These are phyloP conservation scores for Paedocypris micromegethes DNA, from an alignment of 2,797 vertebrate genomes.

Conservation along the genomic window DNA sequence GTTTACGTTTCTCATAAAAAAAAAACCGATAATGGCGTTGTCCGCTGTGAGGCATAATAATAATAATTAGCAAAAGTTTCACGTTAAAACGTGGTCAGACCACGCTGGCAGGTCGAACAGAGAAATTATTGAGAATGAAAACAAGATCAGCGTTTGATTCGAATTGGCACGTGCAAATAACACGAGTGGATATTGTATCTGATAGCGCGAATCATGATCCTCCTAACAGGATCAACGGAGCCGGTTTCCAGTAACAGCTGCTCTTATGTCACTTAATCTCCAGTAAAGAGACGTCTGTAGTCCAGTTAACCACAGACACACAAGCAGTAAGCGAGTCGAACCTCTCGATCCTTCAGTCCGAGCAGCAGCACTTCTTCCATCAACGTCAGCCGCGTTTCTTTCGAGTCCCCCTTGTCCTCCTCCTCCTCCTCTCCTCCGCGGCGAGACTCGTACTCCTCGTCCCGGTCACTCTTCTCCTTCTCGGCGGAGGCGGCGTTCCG, in stretches of 20 bases:
- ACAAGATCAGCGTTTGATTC: too few relatives aligned
- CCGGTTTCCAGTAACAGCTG: neutral
- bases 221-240: neutral
- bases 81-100: too few relatives aligned
- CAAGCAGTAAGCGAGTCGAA: constrained; percentile 49
- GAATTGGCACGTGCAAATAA: too few relatives aligned
- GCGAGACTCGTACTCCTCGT: constrained; percentile 75
- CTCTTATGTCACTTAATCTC: constrained; percentile 6
- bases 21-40: too few relatives aligned
- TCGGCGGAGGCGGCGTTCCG: constrained; percentile 77
- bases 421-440: constrained; percentile 82
- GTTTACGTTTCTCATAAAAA: too few relatives aligned
- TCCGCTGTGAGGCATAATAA: too few relatives aligned
- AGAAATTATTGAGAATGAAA: too few relatives aligned
- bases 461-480: constrained; percentile 74
- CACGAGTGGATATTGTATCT: too few relatives aligned
- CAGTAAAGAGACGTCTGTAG: constrained; percentile 6
- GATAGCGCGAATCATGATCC: neutral
- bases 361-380: constrained; percentile 95
- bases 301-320: constrained; percentile 2
- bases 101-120: too few relatives aligned
- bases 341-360: constrained; percentile 97
- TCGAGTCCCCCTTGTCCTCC: constrained; percentile 85
- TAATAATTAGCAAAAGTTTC: too few relatives aligned
- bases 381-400: constrained; percentile 90